Percentiles rank a stretch among this genome's conserved stretches.
phyloP scores from a whole-genome alignment of 2,888 invertebrate species.

The Orthonychiurus folsomi region DNA sequence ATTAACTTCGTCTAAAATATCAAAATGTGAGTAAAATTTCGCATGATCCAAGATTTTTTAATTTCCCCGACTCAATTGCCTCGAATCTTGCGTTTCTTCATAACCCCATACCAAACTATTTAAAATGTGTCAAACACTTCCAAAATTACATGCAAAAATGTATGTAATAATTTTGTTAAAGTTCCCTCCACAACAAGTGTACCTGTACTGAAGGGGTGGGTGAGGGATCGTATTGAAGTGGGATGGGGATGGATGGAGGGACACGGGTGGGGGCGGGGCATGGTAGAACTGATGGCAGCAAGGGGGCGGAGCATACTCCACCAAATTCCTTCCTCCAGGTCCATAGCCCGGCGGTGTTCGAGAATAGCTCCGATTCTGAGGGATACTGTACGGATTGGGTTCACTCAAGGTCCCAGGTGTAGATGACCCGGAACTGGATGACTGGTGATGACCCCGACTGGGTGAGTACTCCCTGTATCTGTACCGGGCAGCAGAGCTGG shows the following conservation, averaged over 20 bases:
- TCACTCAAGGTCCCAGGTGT: constrained; percentile 14
- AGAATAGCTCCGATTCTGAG: constrained; percentile 30
- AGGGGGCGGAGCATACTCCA: constrained; percentile 37
- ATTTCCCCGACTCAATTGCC: no score
- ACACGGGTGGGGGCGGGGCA: constrained; percentile 36
- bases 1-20: no score
- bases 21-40: no score
- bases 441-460: constrained; percentile 35
- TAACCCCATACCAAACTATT: no score
- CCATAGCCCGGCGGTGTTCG: constrained; percentile 34
- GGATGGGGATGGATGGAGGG: constrained; percentile 36
- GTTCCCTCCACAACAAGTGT: no score
- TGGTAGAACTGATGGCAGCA: constrained; percentile 40
- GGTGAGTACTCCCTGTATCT: constrained; percentile 39
- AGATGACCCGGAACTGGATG: constrained; percentile 19
- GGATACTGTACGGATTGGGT: constrained; percentile 32
- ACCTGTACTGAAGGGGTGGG: constrained; percentile 40
- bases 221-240: constrained; percentile 40
- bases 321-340: constrained; percentile 29
- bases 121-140: no score
- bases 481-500: constrained; percentile 15
- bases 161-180: no score
- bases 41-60: no score
- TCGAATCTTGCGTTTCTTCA: no score
- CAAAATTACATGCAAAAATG: no score